phyloP scores from a whole-genome alignment of 2,113 vertebrate species.

The Oriolus oriolus region DNA sequence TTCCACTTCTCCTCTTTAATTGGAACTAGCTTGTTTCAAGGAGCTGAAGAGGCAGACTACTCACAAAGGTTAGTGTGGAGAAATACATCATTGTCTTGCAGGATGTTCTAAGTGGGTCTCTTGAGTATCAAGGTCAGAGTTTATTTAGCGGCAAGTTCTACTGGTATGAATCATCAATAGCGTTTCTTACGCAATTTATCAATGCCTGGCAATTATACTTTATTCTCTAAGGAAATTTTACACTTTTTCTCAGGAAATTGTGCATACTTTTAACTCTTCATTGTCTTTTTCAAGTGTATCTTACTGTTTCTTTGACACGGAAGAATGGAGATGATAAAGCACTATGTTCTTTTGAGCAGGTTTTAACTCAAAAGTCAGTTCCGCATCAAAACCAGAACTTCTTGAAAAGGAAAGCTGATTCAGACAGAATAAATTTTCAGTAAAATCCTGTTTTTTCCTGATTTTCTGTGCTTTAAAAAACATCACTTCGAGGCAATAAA shows the following conservation, averaged over 20 bases:
- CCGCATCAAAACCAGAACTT: neutral
- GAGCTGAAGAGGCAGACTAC: constrained; percentile 33
- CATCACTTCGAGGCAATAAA: neutral
- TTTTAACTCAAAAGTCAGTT: neutral
- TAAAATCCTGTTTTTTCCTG: neutral
- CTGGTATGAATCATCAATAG: constrained; percentile 53
- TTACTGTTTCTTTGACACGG: neutral
- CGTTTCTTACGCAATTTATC: constrained; percentile 42
- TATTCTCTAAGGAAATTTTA: neutral
- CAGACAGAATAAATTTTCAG: neutral
- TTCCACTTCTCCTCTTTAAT: constrained; percentile 61
- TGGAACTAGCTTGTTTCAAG: constrained; percentile 60
- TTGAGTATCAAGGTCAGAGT: constrained; percentile 58
- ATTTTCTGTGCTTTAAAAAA: neutral
- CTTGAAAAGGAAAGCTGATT: neutral
- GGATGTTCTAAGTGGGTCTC: constrained; percentile 57
- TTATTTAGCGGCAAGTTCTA: constrained; percentile 60
- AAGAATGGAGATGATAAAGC: neutral
- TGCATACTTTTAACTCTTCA: constrained; percentile 16
- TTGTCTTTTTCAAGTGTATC: neutral
- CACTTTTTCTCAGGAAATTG: neutral
- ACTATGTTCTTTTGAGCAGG: neutral
- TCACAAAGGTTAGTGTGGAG: constrained; percentile 53
- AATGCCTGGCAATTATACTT: constrained; percentile 42
- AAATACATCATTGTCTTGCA: constrained; percentile 64